phyloP scores from a whole-genome alignment of 2,888 invertebrate genomes.

The Heliothis peltigera region DNA sequence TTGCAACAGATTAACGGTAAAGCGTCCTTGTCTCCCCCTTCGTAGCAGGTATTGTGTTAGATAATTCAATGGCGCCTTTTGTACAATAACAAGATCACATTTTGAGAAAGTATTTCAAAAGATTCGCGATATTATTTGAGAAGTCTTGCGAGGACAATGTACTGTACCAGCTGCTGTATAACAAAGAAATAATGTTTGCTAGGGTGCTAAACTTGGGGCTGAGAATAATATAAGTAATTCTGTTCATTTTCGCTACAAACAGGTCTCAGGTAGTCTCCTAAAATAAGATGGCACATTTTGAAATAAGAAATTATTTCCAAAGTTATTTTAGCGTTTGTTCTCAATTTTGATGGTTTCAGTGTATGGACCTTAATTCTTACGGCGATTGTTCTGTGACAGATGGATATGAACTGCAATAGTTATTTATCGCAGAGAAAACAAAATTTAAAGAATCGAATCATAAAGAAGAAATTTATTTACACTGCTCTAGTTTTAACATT shows the following conservation, averaged over 20 bases:
- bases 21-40: neutral
- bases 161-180: constrained; percentile 2
- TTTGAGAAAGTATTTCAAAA: constrained; percentile 7
- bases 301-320: neutral
- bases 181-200: constrained; percentile 27
- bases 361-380: no score
- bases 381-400: no score
- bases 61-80: neutral
- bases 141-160: constrained; percentile 3
- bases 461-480: no score
- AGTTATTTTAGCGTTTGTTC: neutral
- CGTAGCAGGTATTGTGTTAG: neutral
- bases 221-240: neutral
- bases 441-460: no score
- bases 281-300: neutral
- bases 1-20: constrained; percentile 22
- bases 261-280: constrained; percentile 29
- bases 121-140: constrained; percentile 12
- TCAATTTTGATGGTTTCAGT: neutral
- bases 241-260: constrained; percentile 9
- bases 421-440: no score
- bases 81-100: neutral
- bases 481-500: no score
- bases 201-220: constrained; percentile 8
- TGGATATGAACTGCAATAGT: no score